A percentile compares a stretch with the other conserved stretches of the same genome.
phyloP scores from a whole-genome alignment of 1,140 invertebrate species.

The Sycophila sp. region DNA sequence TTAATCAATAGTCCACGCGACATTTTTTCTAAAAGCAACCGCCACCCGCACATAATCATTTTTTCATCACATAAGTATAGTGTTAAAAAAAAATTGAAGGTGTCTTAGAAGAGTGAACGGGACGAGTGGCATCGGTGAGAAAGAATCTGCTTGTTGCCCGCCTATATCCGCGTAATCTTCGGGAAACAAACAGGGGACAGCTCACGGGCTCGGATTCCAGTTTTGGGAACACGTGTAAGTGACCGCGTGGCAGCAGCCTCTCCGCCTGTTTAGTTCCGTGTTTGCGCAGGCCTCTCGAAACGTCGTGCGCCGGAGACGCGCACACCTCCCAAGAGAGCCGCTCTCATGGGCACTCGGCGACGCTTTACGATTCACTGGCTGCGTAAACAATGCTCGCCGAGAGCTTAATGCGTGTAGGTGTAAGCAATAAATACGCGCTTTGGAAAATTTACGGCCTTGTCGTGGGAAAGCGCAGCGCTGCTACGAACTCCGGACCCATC shows the following conservation, averaged over 20 bases:
- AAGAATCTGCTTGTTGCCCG: not conserved
- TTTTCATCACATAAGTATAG: too few species aligned
- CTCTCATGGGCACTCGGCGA: conserved; percentile 1
- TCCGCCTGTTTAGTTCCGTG: not conserved
- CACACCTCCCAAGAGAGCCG: not conserved
- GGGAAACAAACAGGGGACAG: conserved; percentile 40
- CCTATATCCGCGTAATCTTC: conserved; percentile 39
- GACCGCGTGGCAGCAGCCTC: not conserved
- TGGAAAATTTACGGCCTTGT: not conserved
- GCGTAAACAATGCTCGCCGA: conserved; percentile 25
- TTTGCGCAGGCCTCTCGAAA: conserved; percentile 16
- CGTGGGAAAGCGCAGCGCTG: too few species aligned
- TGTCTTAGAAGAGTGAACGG: too few species aligned
- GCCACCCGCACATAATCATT: too few species aligned
- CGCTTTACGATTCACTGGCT: not conserved
- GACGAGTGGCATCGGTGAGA: too few species aligned
- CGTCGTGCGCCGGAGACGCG: not conserved
- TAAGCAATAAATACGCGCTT: not conserved
- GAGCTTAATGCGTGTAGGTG: not conserved
- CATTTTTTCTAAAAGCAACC: too few species aligned
- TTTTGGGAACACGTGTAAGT: conserved; percentile 44
- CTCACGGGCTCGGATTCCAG: conserved; percentile 27
- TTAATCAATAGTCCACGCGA: too few species aligned
- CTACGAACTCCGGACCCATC: too few species aligned
- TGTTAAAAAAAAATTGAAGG: too few species aligned